Conservation (phyloP, 1,140 invertebrate genomes). For the Drosophila punjabiensis region DNA sequence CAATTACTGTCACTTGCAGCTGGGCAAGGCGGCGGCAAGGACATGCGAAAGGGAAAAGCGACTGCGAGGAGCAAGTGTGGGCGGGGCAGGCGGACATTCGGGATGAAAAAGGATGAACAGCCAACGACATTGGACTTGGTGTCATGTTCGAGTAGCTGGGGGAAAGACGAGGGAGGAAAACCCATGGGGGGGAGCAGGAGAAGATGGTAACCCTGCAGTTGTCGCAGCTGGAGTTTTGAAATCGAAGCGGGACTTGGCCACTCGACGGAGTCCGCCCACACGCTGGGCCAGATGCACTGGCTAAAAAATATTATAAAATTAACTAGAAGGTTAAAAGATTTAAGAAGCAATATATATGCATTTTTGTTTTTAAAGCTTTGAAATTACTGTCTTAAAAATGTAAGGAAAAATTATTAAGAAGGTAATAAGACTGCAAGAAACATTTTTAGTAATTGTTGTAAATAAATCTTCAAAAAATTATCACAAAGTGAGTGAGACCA, state of each 20-base stretch:
- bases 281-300: background rate
- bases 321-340: background rate
- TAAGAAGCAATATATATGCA: background rate
- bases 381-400: no score
- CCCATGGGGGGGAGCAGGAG: background rate
- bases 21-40: conserved; percentile 50
- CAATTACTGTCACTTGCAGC: conserved; percentile 85
- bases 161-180: background rate
- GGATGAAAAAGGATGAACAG: conserved; percentile 30
- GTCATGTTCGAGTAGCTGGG: conserved; percentile 61
- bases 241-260: conserved; percentile 47
- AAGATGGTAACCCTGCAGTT: conserved; percentile 20
- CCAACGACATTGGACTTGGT: conserved; percentile 57
- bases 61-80: background rate
- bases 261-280: conserved; percentile 43
- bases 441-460: no score
- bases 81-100: background rate
- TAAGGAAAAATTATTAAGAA: no score
- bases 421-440: no score
- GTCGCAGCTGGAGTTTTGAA: conserved; percentile 38
- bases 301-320: background rate
- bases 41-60: conserved; percentile 34
- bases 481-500: no score
- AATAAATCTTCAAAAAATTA: no score
- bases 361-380: no score